Percentiles rank a stretch among this genome's conserved stretches.
Conservation (phyloP, 1,140 invertebrate species). For the Bursaphelenchus mucronatus region DNA sequence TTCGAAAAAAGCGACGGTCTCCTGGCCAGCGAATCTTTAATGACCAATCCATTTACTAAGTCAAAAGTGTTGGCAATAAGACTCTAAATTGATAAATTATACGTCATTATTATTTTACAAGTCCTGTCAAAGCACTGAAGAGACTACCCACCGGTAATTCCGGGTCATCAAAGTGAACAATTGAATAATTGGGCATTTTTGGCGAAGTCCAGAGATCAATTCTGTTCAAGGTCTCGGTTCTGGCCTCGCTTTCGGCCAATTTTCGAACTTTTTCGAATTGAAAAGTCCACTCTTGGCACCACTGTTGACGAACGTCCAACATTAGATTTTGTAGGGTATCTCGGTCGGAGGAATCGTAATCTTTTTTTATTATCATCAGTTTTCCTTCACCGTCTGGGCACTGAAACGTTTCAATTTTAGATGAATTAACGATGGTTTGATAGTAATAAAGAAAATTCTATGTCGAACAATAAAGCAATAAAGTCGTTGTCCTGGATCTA, state of each 20-base stretch:
- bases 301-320: slow-evolving; percentile 24
- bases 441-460: not conserved
- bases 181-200: slow-evolving; percentile 18
- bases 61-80: slow-evolving; percentile 25
- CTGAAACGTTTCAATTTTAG: not conserved
- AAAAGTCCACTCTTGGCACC: slow-evolving; percentile 39
- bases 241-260: slow-evolving; percentile 37
- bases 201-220: slow-evolving; percentile 34
- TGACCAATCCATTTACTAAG: slow-evolving; percentile 26
- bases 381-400: slow-evolving; percentile 19
- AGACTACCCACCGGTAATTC: slow-evolving; percentile 28
- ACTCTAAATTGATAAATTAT: slow-evolving; percentile 18
- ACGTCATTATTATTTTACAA: not conserved
- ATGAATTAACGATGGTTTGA: not conserved
- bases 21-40: slow-evolving; percentile 22
- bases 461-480: not conserved
- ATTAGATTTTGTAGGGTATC: slow-evolving; percentile 20
- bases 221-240: slow-evolving; percentile 31
- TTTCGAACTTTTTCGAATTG: slow-evolving; percentile 30
- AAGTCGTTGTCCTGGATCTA: too few species aligned
- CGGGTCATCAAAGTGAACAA: slow-evolving; percentile 39
- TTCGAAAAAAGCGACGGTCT: slow-evolving; percentile 31
- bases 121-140: not conserved
- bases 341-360: slow-evolving; percentile 19
- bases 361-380: slow-evolving; percentile 43